A percentile compares a stretch with the other conserved stretches of the same genome.
phyloP scores from a whole-genome alignment of 2,113 vertebrate species.

The Spermophilus dauricus region DNA sequence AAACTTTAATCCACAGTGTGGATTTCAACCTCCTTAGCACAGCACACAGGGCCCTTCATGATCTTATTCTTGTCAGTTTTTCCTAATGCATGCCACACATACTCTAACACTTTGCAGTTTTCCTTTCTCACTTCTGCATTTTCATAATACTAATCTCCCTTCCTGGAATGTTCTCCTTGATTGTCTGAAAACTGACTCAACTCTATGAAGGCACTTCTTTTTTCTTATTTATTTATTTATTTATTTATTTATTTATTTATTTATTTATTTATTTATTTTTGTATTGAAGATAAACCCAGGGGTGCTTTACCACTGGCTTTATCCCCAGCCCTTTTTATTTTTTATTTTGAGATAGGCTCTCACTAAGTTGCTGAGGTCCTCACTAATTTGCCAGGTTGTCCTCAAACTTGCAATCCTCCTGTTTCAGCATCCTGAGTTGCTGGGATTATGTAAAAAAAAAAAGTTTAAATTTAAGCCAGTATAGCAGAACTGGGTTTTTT shows the following conservation, averaged over 20 bases:
- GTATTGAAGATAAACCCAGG: neutral
- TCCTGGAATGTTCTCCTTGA: neutral
- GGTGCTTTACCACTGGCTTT: neutral
- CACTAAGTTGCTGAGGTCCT: too few relatives aligned
- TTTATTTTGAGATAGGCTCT: neutral
- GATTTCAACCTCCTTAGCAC: neutral
- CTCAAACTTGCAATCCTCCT: too few relatives aligned
- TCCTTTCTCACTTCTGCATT: conserved; percentile 14
- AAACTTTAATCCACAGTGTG: neutral
- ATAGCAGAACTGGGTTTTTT: neutral
- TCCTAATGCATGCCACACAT: neutral
- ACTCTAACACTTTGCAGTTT: neutral
- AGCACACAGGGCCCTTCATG: neutral
- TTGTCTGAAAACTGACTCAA: neutral
- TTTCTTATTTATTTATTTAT: neutral
- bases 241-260: too few relatives aligned
- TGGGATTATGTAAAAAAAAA: neutral
- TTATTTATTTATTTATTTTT: too few relatives aligned
- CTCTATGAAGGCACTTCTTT: neutral
- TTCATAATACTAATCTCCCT: neutral
- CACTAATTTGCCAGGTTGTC: too few relatives aligned
- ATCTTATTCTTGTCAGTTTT: neutral
- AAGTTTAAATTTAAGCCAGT: neutral
- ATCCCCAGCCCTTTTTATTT: neutral
- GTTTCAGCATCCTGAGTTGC: too few relatives aligned